Evolutionary conservation across 2,888 invertebrate species (phyloP), one percentile per base, ranked within the genome.

Genomic region (Eupithecia tripunctaria): DNA sequence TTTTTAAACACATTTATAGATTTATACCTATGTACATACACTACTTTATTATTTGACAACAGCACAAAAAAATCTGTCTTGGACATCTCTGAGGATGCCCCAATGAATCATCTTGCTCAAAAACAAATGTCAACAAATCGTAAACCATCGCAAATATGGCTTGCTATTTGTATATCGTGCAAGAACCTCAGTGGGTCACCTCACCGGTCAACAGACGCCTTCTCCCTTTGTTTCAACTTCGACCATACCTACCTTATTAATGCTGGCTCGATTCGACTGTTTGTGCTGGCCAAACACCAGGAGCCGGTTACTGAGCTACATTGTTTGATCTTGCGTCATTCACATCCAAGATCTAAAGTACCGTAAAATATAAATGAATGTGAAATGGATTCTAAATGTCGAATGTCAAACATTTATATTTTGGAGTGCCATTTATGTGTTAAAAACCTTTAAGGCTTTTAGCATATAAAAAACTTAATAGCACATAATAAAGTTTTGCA

Each of bases 201-300:
- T n/a, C 70, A 56, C 71, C 76, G 79, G 76, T 80, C 75, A 78
- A 63, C 64, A 74, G 71, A 70, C 63, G 72, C 59, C 67, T 66
- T 67, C 73, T 74, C 80, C 81, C 83, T 84, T 69, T 68, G 71
- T 67, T 71, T 66, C 32, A 63, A n/a, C 8, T 62, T 18, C 14
- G 27, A 29, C 43, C 47, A 38, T 38, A 59, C 70, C 32, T 41
- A 43, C 43, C 43, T n/a, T 43, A n/a, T 21, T 36, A 66, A 70
- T 15, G n/a, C 63, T 27, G 41, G 29, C 25, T 27, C 60, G 70
- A 60, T 71, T 74, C 29, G 70, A 51, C 70, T 84, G 81, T 86
- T 85, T 84, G 77, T 80, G 81, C 82, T 82, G 80, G 79, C 70
- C 82, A 82, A 84, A 82, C 79, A 69, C 71, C 67, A 56, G 74